A percentile compares a stretch with the other conserved stretches of the same genome.
Evolutionary conservation across 2,888 invertebrate genomes (phyloP).

Genomic region (Stenotaenia linearis): DNA sequence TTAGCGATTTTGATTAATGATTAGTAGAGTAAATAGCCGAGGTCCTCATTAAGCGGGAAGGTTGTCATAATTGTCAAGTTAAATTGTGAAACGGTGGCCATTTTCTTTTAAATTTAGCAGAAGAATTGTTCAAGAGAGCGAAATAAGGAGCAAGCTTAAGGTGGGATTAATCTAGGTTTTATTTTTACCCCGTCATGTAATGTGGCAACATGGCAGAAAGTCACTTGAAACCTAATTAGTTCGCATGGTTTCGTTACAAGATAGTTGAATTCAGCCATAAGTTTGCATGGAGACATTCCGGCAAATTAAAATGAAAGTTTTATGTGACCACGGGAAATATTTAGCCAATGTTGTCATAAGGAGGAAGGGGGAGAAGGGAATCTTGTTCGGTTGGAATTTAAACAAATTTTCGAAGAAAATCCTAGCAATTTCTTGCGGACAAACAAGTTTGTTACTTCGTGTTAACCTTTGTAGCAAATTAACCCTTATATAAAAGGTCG

Average conservation of each 20-base stretch:
- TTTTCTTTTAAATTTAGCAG: conserved; percentile 12
- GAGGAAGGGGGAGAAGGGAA: neutral
- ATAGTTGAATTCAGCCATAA: neutral
- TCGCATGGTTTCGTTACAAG: neutral
- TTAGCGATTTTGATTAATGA: neutral
- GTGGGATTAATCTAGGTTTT: conserved; percentile 4
- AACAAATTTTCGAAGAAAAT: neutral
- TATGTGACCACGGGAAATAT: conserved; percentile 16
- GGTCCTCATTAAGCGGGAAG: neutral
- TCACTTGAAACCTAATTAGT: conserved; percentile 26
- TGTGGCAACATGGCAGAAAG: conserved; percentile 12
- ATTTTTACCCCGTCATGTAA: conserved; percentile 12
- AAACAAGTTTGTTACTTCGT: neutral
- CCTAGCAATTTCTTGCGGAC: neutral
- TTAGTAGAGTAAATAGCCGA: neutral
- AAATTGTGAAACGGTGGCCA: neutral
- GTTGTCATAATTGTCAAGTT: conserved; percentile 16
- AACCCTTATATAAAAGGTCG: neutral
- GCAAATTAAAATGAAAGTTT: conserved; percentile 20
- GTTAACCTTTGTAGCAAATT: neutral
- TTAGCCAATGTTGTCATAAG: neutral
- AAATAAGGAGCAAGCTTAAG: conserved; percentile 20
- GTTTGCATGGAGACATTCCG: neutral
- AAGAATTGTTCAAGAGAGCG: conserved; percentile 4
- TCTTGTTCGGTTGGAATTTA: neutral